Percentiles rank a stretch among this genome's conserved stretches.
phyloP scores from a whole-genome alignment of 2,888 invertebrate species.

The Nemoura dubitans region DNA sequence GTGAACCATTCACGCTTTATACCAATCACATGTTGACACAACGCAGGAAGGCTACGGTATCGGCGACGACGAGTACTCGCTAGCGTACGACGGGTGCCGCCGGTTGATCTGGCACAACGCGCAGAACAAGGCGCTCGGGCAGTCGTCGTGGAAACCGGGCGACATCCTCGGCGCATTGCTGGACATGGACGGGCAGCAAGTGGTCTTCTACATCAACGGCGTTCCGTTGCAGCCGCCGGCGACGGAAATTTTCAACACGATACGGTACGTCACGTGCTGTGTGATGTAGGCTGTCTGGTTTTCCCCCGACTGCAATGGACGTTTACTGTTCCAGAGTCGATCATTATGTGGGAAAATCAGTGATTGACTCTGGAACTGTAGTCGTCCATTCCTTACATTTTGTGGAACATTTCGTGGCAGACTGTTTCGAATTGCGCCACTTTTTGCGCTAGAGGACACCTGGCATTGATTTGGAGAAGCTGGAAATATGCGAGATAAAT shows the following conservation, averaged over 20 bases:
- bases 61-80: constrained; percentile 88
- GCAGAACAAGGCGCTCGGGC: constrained; percentile 67
- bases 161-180: constrained; percentile 87
- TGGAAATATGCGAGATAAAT: too few relatives aligned
- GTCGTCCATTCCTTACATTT: too few relatives aligned
- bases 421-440: too few relatives aligned
- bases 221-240: constrained; percentile 70
- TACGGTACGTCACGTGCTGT: constrained; percentile 68
- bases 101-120: constrained; percentile 91
- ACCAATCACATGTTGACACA: not conserved
- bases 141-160: constrained; percentile 80
- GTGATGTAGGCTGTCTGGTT: not conserved
- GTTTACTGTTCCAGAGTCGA: too few relatives aligned
- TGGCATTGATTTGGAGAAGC: too few relatives aligned
- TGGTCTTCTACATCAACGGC: constrained; percentile 88
- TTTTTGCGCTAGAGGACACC: too few relatives aligned
- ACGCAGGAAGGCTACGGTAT: constrained; percentile 92
- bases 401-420: too few relatives aligned
- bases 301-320: not conserved
- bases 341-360: too few relatives aligned
- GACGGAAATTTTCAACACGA: constrained; percentile 78
- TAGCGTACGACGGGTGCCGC: constrained; percentile 93
- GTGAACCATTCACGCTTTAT: too few relatives aligned
- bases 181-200: constrained; percentile 76
- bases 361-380: too few relatives aligned